phyloP scores from a whole-genome alignment of 2,797 vertebrate genomes.

The Cuculus canorus region DNA sequence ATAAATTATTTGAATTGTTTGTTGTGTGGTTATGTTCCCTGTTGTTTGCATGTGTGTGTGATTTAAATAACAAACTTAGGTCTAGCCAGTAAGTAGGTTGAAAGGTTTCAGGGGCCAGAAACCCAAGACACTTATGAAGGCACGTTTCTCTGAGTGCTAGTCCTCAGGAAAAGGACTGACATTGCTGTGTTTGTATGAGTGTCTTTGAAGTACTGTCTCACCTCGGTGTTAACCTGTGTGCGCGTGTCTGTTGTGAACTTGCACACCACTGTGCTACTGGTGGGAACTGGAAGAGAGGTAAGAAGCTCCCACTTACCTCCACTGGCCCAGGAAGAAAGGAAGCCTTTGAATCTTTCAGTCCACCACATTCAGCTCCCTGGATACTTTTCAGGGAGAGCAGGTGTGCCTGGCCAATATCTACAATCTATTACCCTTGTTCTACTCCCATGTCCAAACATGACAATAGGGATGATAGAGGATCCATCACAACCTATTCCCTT shows the following conservation, averaged over 20 bases:
- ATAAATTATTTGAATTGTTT: neutral
- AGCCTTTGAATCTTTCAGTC: neutral
- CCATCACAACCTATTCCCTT: neutral
- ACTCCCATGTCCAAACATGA: neutral
- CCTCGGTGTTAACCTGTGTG: neutral
- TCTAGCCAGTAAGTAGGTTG: neutral
- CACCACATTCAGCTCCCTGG: neutral
- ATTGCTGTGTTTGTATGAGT: neutral
- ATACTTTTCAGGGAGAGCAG: neutral
- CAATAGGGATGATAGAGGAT: neutral
- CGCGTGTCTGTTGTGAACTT: neutral
- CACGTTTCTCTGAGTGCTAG: rapidly evolving
- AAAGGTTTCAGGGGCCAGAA: neutral
- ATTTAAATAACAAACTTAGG: neutral
- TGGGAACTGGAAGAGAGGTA: neutral
- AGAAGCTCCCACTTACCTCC: neutral
- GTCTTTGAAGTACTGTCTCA: neutral
- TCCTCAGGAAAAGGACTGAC: neutral
- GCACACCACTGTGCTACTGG: neutral
- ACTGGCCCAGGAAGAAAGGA: neutral
- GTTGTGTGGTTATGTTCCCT: neutral
- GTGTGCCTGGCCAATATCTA: neutral
- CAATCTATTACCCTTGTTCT: neutral
- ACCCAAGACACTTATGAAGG: neutral
- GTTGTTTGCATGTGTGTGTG: neutral